These are phyloP conservation scores for Sebastes melanostomus DNA, from an alignment of 2,797 vertebrate genomes.

Conservation along the genomic window DNA sequence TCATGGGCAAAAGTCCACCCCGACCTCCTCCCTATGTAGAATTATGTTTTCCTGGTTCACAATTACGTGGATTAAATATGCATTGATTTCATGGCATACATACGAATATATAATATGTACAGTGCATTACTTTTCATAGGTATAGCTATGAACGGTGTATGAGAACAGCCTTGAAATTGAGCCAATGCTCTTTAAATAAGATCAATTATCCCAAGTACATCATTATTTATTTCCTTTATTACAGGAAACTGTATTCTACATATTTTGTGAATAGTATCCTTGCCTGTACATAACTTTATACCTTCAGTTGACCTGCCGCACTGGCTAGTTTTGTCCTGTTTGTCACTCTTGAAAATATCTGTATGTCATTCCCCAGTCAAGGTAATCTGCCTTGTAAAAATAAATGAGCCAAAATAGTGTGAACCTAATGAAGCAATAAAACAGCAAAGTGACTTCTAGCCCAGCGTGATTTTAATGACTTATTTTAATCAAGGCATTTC, in stretches of 20 bases:
- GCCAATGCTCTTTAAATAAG: background rate
- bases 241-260: background rate
- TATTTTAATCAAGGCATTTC: slow-evolving; percentile 20
- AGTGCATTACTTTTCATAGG: background rate
- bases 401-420: slow-evolving; percentile 30
- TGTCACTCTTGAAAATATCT: background rate
- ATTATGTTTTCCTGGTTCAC: too few relatives aligned
- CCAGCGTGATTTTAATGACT: slow-evolving; percentile 20
- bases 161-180: background rate
- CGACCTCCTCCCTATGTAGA: rapidly evolving
- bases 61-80: too few relatives aligned
- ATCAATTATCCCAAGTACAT: background rate
- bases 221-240: background rate
- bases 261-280: background rate
- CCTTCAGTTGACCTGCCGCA: background rate
- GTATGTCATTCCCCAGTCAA: slow-evolving; percentile 3
- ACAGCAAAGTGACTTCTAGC: slow-evolving; percentile 22
- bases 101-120: rapidly evolving
- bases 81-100: rapidly evolving
- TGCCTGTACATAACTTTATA: background rate
- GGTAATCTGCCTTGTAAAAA: slow-evolving; percentile 29
- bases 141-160: too few relatives aligned
- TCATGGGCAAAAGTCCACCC: too few relatives aligned
- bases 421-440: slow-evolving; percentile 22
- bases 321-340: background rate